Evolutionary conservation across 2,113 vertebrate species (phyloP).

Genomic region (Tyto alba): DNA sequence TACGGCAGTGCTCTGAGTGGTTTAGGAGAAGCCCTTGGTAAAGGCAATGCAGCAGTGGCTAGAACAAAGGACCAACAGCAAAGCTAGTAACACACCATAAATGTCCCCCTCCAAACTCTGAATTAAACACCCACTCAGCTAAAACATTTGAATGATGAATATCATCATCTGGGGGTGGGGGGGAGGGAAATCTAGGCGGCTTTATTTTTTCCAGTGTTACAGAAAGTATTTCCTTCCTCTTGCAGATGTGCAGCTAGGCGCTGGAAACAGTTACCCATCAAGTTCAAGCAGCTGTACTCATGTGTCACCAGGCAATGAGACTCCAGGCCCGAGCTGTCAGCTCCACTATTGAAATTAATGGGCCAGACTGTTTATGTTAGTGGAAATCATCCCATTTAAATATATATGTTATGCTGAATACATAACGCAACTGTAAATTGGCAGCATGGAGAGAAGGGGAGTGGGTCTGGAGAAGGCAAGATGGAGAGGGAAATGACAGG

Average conservation of each 20-base stretch:
- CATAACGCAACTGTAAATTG: not conserved
- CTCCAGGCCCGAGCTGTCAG: slow-evolving; percentile 35
- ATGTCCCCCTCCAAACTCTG: not conserved
- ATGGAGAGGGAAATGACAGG: not conserved
- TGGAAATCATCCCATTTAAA: slow-evolving; percentile 35
- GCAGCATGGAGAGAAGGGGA: not conserved
- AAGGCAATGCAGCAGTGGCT: not conserved
- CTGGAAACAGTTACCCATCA: slow-evolving; percentile 53
- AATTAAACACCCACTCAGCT: slow-evolving; percentile 55
- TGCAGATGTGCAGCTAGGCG: slow-evolving; percentile 52
- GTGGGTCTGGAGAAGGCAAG: not conserved
- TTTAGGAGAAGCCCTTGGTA: not conserved
- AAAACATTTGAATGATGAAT: not conserved
- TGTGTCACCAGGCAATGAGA: slow-evolving; percentile 50
- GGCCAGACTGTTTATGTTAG: slow-evolving; percentile 12
- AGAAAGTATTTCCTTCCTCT: slow-evolving; percentile 65
- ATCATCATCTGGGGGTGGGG: not conserved
- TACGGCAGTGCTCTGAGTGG: not conserved
- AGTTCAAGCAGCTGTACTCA: slow-evolving; percentile 37
- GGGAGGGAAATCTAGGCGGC: not conserved
- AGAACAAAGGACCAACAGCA: not conserved
- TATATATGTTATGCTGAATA: not conserved
- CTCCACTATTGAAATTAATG: slow-evolving; percentile 39
- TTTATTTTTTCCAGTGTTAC: slow-evolving; percentile 40
- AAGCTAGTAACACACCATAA: not conserved